Base-by-base conservation (phyloP, 1,140 invertebrate genomes). In the Macrocentrus cingulum region DNA sequence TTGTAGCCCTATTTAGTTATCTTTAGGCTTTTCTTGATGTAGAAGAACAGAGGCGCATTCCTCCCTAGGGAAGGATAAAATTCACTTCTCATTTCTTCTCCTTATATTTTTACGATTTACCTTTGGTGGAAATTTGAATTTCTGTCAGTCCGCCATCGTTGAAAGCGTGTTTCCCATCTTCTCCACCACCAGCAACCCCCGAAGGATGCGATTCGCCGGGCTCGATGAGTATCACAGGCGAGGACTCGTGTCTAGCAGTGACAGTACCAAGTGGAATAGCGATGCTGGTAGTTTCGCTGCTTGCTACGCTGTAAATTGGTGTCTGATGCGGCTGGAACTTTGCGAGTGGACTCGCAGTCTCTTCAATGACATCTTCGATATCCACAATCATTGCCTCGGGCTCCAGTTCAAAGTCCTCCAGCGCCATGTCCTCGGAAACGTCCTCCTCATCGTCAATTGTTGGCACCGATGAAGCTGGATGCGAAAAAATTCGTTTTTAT, bases 311-410 rank as follows among this genome's bases (percentile, higher is more conserved):
- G 63, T 89, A 89, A 0, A 89, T 82, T 0, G 88, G 87, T 16
- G 84, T 87, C 61, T 88, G 86, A 22, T 85, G 84, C 1, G 85
- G 85, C 44, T 82, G 81, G 6, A 84, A 82, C 0, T 84, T 83
- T 2, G 86, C 76, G 39, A 90, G 72, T 0, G 88, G 87, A 11
- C 61, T 76, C 45, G 64, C 81, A n/a, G 75, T 82, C 64, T 69
- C 83, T 56, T 75, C 82, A 53, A 75, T 76, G 1, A 77, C 81
- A 23, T 71, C 83, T 63, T 79, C 83, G 62, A 77, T 83, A 60
- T 69, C 84, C 51, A 79, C 77, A 32, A 81, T 73, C 41, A 81
- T 71, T 1, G 79, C 80, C 52, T 76, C 71, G 9, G 76, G 74
- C 34, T 84, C 85, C 9, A 34, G n/a, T 18, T 60, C 59, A 0